A percentile compares a stretch with the other conserved stretches of the same genome.
These are phyloP conservation scores for Helicorthomorpha holstii DNA, from an alignment of 1,140 invertebrate genomes.

Conservation along the genomic window DNA sequence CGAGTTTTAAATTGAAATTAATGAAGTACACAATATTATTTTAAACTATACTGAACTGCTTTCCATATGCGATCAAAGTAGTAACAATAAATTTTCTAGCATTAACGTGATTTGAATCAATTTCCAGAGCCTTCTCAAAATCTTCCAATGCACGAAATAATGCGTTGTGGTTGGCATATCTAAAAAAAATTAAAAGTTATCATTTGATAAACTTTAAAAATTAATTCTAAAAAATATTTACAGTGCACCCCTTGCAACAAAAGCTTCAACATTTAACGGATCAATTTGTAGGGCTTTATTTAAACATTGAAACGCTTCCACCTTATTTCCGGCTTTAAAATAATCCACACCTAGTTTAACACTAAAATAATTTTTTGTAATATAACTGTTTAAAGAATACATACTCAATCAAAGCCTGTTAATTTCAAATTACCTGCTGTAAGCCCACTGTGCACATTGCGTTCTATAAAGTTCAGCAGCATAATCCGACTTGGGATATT, in stretches of 20 bases:
- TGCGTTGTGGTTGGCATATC: constrained; percentile 80
- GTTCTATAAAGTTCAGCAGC: constrained; percentile 62
- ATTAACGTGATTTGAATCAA: constrained; percentile 81
- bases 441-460: constrained; percentile 83
- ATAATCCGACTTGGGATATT: constrained; percentile 60
- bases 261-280: constrained; percentile 77
- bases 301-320: constrained; percentile 84
- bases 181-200: constrained; percentile 18
- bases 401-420: not conserved
- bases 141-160: constrained; percentile 86
- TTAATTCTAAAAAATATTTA: constrained; percentile 22
- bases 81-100: constrained; percentile 86
- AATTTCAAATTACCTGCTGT: constrained; percentile 32
- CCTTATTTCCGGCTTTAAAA: constrained; percentile 75
- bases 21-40: not conserved
- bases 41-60: constrained; percentile 28
- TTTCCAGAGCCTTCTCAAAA: constrained; percentile 73
- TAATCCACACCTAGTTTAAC: constrained; percentile 83
- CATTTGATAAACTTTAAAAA: not conserved
- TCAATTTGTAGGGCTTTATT: constrained; percentile 87
- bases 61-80: constrained; percentile 64
- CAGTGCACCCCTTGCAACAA: constrained; percentile 79
- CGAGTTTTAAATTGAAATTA: not conserved
- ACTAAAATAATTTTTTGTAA: constrained; percentile 25
- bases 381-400: not conserved